Evolutionary conservation across 2,888 invertebrate species (phyloP), one percentile per base, ranked within the genome.

Genomic region (Schrankia costaestrigalis): DNA sequence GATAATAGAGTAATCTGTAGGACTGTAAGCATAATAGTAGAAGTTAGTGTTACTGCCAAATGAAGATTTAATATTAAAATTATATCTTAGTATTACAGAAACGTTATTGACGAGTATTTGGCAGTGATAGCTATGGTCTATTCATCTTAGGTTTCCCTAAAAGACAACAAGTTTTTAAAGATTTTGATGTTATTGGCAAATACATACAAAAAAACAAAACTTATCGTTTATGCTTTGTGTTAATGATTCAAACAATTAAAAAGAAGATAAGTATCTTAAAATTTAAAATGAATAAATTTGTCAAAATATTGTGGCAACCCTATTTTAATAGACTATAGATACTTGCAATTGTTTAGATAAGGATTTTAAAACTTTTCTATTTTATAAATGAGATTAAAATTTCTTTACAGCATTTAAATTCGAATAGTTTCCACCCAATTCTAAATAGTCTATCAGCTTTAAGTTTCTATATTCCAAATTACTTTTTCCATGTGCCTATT

Each of bases 371-470:
- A 50, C 48, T 59, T 63, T 52, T 52, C 58, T 63, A 57, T 61
- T 56, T 46, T 60, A 57, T 59, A 63, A 62, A 69, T 74, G 75
- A 78, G 72, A 78, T 76, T 74, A 69, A 62, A n/a, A 70, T 67
- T 76, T 73, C 42, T 76, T 78, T 79, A 59, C 79, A 84, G 83
- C 82, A 83, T 83, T 82, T 81, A 80, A 58, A 59, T 47, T 35
- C 55, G 44, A 60, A 59, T 47, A 12, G 27, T 40, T 41, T 52
- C 47, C 43, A 42, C 41, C 37, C 57, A 54, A 28, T 45, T 46
- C 31, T 47, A 35, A 39, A 31, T 43, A 46, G 28, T 48, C 33
- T 42, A 25, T 40, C 56, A 64, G 62, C 52, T 64, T 63, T 56
- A 53, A 62, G 40, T 51, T 34, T 37, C 19, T 43, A 32, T 48